Base-by-base conservation (phyloP, 2,797 vertebrate genomes). In the Emys orbicularis region DNA sequence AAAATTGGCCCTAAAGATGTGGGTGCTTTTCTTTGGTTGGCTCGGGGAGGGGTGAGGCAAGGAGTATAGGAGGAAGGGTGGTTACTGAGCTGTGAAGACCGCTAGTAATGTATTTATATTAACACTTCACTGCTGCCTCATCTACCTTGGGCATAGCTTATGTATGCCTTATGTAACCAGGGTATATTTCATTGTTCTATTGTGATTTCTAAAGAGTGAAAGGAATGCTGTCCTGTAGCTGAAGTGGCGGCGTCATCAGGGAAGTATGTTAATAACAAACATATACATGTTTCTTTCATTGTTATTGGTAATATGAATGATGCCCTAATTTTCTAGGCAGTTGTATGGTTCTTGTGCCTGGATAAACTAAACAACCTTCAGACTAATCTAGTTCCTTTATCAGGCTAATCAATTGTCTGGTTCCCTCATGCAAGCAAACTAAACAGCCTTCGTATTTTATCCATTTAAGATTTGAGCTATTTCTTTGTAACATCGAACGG, bases 311-410 rank as follows among this genome's bases (percentile, higher is more conserved):
- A 44, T 77, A 9, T 50, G 0, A 5, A 29, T 54, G 21, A 53
- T 91, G 59, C 81, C 72, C 82, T 89, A 90, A 37, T 21, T 91
- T 94, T 79, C 29, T 84, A 74, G 74, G 44, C 41, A 4, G 0
- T 92, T 87, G 52, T 68, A 84, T 88, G 23, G 21, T 10, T 29
- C 93, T 95, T 85, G 19, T 68, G 41, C 87, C 79, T 91, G 52
- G 88, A 95, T 92, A 29, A 90, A 74, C 52, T 74, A 86, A 82
- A 84, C 49, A 83, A 56, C 27, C 44, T 90, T 88, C 53, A 89
- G 44, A 77, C 23, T 90, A 79, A 88, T 92, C 89, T 83, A 2
- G 2, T 94, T 89, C 56, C 27, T 90, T 94, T 84, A 41, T 92
- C 76, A 88, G 31, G 27, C 44, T 94, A 89, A 95, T 94, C 87